Evolutionary conservation across 2,113 vertebrate species (phyloP).

Genomic region (Buteo buteo): DNA sequence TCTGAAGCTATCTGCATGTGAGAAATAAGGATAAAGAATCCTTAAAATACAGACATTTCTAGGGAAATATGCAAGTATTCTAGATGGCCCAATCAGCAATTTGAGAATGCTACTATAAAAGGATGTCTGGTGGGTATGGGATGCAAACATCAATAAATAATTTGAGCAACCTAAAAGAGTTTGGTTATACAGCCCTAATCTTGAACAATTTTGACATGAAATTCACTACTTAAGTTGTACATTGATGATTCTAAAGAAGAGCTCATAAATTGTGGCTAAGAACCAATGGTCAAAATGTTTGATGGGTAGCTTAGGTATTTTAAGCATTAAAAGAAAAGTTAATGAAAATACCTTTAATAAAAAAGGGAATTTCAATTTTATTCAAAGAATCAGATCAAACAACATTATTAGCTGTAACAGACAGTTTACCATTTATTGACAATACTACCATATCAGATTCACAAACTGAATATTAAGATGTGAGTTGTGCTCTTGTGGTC

Average conservation of each 20-base stretch:
- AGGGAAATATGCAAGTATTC: not conserved
- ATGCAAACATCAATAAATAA: not conserved
- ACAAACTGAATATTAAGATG: not conserved
- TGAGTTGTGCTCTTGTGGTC: not conserved
- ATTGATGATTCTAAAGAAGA: not conserved
- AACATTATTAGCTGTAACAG: not conserved
- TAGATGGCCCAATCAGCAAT: not conserved
- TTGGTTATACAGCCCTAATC: not conserved
- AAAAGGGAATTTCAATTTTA: not conserved
- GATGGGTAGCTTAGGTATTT: not conserved
- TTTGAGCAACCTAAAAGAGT: not conserved
- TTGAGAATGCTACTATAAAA: not conserved
- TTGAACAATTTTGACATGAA: not conserved
- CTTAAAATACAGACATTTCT: not conserved
- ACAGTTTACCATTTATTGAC: not conserved
- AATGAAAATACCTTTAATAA: not conserved
- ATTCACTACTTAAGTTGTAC: not conserved
- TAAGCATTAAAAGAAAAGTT: not conserved
- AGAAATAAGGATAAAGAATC: not conserved
- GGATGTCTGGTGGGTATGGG: not conserved
- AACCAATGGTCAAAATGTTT: not conserved
- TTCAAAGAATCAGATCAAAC: not conserved
- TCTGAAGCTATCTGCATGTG: not conserved
- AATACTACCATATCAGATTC: not conserved
- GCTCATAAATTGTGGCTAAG: not conserved